A percentile compares a stretch with the other conserved stretches of the same genome.
Conservation (phyloP, 2,888 invertebrate genomes). For the Pseudococcus jackbeardsleyi region DNA sequence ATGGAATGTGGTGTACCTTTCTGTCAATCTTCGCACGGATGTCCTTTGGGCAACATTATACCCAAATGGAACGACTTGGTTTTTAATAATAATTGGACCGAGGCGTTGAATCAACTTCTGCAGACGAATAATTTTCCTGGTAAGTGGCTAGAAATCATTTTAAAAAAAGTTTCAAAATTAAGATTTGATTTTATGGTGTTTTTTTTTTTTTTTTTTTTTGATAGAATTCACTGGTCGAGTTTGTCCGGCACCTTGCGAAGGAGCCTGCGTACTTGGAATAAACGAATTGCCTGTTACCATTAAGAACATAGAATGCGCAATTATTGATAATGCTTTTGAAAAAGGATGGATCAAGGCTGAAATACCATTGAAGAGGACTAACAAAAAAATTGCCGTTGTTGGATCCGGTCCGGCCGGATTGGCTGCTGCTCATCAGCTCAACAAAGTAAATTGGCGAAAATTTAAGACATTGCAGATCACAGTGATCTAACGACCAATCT, state of each 20-base stretch:
- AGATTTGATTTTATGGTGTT: not conserved
- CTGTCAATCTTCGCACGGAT: slow-evolving; percentile 95
- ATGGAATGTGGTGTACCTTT: slow-evolving; percentile 99
- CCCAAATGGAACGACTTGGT: slow-evolving; percentile 99
- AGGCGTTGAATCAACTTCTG: slow-evolving; percentile 90
- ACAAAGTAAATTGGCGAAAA: slow-evolving; percentile 75
- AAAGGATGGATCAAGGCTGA: slow-evolving; percentile 93
- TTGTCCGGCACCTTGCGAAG: slow-evolving; percentile 98
- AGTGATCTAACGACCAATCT: not conserved
- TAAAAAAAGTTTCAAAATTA: too few relatives aligned
- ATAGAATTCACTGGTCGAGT: slow-evolving; percentile 92
- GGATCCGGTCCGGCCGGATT: slow-evolving; percentile 96
- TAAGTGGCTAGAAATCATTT: slow-evolving; percentile 67
- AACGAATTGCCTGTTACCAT: slow-evolving; percentile 97
- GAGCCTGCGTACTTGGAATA: slow-evolving; percentile 96
- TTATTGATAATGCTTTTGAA: slow-evolving; percentile 98
- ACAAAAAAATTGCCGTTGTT: slow-evolving; percentile 87
- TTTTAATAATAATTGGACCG: slow-evolving; percentile 94
- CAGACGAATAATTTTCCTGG: slow-evolving; percentile 99
- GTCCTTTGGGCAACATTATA: slow-evolving; percentile 97
- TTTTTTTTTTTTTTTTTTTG: not conserved
- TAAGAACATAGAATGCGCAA: slow-evolving; percentile 98
- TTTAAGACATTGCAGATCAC: too few relatives aligned
- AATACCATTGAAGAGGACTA: slow-evolving; percentile 81
- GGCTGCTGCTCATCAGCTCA: slow-evolving; percentile 96